Evolutionary conservation across 2,797 vertebrate genomes (phyloP).

Genomic region (Tragelaphus oryx): DNA sequence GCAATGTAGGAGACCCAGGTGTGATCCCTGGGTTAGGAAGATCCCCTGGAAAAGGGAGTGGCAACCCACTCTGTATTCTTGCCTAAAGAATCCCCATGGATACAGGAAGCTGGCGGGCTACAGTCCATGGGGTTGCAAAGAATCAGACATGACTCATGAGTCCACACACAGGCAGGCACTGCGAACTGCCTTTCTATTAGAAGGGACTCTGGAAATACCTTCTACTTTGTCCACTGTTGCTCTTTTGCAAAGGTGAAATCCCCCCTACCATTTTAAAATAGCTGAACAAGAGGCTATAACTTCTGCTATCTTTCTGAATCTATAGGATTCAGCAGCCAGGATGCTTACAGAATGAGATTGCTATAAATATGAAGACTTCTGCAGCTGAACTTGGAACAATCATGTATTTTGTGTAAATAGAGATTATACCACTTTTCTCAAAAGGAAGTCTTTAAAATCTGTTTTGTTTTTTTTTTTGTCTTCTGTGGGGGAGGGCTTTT

Average conservation of each 20-base stretch:
- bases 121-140: neutral
- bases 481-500: neutral
- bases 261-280: neutral
- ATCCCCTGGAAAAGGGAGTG: neutral
- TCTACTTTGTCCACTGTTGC: neutral
- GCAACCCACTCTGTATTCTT: neutral
- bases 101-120: neutral
- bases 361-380: conserved; percentile 2
- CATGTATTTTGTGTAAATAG: neutral
- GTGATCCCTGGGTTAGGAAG: neutral
- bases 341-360: neutral
- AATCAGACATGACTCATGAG: neutral
- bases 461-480: neutral
- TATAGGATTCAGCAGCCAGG: neutral
- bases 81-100: neutral
- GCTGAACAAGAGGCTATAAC: neutral
- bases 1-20: neutral
- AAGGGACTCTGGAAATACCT: neutral
- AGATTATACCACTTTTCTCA: conserved; percentile 12
- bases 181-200: neutral
- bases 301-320: neutral
- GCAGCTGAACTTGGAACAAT: conserved; percentile 18
- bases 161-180: neutral
- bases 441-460: neutral
- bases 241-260: neutral